phyloP scores from a whole-genome alignment of 2,797 vertebrate species.

The Acridotheres tristis region DNA sequence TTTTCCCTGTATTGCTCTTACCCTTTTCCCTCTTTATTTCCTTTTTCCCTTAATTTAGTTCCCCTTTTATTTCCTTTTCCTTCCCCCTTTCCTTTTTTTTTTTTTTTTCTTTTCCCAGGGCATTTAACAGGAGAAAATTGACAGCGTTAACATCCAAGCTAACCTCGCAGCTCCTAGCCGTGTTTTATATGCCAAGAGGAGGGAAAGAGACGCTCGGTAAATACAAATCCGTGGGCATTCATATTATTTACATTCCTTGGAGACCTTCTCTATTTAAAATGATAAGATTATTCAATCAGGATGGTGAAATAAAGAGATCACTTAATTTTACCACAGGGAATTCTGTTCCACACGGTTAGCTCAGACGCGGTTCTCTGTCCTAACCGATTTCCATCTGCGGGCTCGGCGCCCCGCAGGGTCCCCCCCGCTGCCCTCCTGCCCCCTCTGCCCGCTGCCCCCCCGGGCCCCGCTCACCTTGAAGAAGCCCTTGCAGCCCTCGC shows the following conservation, averaged over 20 bases:
- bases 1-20: background rate
- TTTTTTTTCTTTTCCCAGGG: constrained; percentile 16
- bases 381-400: constrained; percentile 81
- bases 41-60: background rate
- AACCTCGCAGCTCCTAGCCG: constrained; percentile 77
- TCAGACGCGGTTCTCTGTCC: constrained; percentile 81
- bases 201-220: constrained; percentile 85
- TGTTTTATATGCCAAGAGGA: constrained; percentile 84
- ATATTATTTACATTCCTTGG: constrained; percentile 90
- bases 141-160: constrained; percentile 76
- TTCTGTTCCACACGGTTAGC: constrained; percentile 84
- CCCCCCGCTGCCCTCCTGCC: constrained; percentile 53
- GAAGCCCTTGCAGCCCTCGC: constrained; percentile 98
- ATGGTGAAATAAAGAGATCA: constrained; percentile 84
- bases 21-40: background rate
- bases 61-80: background rate
- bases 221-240: constrained; percentile 92
- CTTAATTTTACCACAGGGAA: constrained; percentile 83
- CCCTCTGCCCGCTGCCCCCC: too few species aligned
- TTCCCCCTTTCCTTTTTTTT: fast-evolving
- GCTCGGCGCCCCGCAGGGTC: constrained; percentile 79
- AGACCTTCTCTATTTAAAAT: constrained; percentile 83
- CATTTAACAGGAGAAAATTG: constrained; percentile 77
- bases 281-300: constrained; percentile 86
- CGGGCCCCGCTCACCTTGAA: constrained; percentile 84